Conservation (phyloP, 1,140 invertebrate species). For the Cyclargus thomasi region DNA sequence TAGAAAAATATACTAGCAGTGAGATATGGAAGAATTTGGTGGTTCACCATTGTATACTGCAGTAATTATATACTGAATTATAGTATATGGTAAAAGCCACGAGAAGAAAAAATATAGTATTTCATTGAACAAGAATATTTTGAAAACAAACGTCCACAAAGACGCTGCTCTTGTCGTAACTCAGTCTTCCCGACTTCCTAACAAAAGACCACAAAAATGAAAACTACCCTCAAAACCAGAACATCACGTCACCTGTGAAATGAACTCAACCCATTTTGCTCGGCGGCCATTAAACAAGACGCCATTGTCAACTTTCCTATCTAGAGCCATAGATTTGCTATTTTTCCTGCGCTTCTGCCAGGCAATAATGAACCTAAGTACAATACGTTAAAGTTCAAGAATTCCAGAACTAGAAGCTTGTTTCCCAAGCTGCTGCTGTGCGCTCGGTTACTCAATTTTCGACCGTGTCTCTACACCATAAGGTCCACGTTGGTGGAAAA, state of each 20-base stretch:
- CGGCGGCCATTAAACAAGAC: conserved; percentile 65
- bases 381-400: background rate
- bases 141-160: too few species aligned
- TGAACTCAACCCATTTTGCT: conserved; percentile 31
- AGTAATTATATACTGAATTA: too few species aligned
- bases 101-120: too few species aligned
- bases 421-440: conserved; percentile 18
- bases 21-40: too few species aligned
- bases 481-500: conserved; percentile 18
- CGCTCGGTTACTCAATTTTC: conserved; percentile 22
- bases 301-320: conserved; percentile 64
- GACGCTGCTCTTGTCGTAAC: too few species aligned
- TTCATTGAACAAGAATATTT: too few species aligned
- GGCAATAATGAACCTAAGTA: conserved; percentile 20
- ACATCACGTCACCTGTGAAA: conserved; percentile 17
- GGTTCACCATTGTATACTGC: too few species aligned
- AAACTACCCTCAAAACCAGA: background rate
- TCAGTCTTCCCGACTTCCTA: background rate
- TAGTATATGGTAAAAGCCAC: too few species aligned
- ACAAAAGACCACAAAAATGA: background rate
- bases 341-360: conserved; percentile 10
- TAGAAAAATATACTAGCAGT: too few species aligned
- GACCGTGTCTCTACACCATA: conserved; percentile 23
- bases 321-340: conserved; percentile 37
- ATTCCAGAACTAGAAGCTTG: conserved; percentile 23